phyloP scores from a whole-genome alignment of 2,888 invertebrate species.

The Diarsia brunnea region DNA sequence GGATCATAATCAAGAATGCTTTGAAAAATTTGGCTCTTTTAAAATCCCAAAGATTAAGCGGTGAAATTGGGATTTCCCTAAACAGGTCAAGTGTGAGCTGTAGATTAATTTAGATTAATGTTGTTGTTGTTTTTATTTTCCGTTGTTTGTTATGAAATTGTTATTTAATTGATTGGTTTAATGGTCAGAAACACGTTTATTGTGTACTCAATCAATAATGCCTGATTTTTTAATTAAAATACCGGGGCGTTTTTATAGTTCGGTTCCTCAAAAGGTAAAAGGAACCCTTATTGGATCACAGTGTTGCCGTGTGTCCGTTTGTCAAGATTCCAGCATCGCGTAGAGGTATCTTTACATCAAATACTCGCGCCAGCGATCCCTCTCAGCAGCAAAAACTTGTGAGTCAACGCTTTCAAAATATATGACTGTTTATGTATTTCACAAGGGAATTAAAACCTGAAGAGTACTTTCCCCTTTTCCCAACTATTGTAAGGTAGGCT shows the following conservation, averaged over 20 bases:
- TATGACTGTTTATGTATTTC: too few species aligned
- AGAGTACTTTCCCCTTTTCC: background rate
- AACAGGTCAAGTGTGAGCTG: constrained; percentile 37
- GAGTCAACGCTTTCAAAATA: too few species aligned
- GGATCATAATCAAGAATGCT: constrained; percentile 35
- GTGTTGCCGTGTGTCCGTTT: too few species aligned
- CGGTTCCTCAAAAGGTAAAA: too few species aligned
- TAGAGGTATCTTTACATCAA: too few species aligned
- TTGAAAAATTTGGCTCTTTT: constrained; percentile 33
- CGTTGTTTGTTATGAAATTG: constrained; percentile 10
- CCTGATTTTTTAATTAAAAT: background rate
- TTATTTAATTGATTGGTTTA: constrained; percentile 23
- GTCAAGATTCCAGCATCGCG: too few species aligned
- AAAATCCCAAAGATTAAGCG: constrained; percentile 44
- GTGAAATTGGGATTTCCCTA: constrained; percentile 28
- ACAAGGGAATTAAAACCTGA: too few species aligned
- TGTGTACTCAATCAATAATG: background rate
- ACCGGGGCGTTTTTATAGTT: background rate
- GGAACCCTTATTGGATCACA: too few species aligned
- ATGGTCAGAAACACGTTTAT: background rate
- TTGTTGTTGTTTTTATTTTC: constrained; percentile 50
- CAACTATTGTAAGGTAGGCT: background rate
- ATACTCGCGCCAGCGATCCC: too few species aligned
- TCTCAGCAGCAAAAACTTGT: too few species aligned
- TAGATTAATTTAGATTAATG: constrained; percentile 46